phyloP scores from a whole-genome alignment of 2,888 invertebrate genomes.

The Cartodere bifasciata region DNA sequence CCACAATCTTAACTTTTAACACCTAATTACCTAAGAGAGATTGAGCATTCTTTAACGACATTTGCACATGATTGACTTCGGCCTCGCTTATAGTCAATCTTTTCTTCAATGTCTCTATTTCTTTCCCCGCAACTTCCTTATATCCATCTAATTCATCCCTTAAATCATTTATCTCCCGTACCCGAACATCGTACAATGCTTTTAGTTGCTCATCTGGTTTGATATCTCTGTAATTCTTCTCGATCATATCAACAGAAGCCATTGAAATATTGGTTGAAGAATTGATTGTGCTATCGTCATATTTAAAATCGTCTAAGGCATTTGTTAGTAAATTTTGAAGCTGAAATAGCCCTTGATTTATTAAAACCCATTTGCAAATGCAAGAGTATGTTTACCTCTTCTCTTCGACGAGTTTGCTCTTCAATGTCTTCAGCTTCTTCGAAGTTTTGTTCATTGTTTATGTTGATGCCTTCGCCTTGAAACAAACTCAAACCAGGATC shows the following conservation, averaged over 20 bases:
- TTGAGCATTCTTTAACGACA: slow-evolving; percentile 22
- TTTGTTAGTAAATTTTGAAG: slow-evolving; percentile 48
- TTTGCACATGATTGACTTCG: slow-evolving; percentile 22
- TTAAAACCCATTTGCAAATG: slow-evolving; percentile 1
- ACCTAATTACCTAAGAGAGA: slow-evolving; percentile 19
- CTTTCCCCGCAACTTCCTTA: slow-evolving; percentile 17
- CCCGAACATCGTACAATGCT: slow-evolving; percentile 33
- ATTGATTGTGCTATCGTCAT: slow-evolving; percentile 41
- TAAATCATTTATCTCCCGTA: slow-evolving; percentile 26
- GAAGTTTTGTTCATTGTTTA: slow-evolving; percentile 50
- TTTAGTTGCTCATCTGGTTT: slow-evolving; percentile 31
- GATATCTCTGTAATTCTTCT: slow-evolving; percentile 20
- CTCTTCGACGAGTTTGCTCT: slow-evolving; percentile 52
- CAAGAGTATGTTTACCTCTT: slow-evolving; percentile 51
- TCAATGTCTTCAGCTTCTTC: slow-evolving; percentile 48
- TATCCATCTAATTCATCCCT: slow-evolving; percentile 20
- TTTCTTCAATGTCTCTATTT: slow-evolving; percentile 21
- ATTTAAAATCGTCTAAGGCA: slow-evolving; percentile 55
- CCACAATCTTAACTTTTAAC: neutral
- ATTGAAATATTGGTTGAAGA: slow-evolving; percentile 23
- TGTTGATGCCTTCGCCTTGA: slow-evolving; percentile 51
- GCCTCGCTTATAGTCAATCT: slow-evolving; percentile 22
- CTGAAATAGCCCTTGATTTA: slow-evolving; percentile 34
- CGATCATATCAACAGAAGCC: slow-evolving; percentile 19
- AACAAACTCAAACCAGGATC: slow-evolving; percentile 56